Conservation (phyloP, 2,797 vertebrate species). For the Steatocranus sp. region DNA sequence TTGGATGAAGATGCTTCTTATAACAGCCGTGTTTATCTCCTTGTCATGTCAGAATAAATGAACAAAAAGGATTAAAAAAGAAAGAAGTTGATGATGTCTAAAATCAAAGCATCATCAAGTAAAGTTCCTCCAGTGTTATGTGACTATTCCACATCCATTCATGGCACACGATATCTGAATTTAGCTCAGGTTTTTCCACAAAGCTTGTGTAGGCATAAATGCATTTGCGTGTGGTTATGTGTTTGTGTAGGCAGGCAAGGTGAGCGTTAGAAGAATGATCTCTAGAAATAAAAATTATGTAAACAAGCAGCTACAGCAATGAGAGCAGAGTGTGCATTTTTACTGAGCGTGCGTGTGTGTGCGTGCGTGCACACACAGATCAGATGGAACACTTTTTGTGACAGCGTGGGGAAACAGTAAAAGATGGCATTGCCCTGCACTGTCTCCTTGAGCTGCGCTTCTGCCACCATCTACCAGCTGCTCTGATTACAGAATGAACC, state of each 20-base stretch:
- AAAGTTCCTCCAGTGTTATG: background rate
- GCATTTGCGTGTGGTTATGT: background rate
- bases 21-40: background rate
- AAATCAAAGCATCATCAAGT: background rate
- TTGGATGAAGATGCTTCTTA: background rate
- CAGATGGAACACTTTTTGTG: background rate
- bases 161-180: background rate
- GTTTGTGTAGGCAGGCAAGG: background rate
- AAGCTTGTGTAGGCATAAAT: background rate
- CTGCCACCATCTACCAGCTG: slow-evolving; percentile 51
- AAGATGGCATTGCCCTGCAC: slow-evolving; percentile 7
- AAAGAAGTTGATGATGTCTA: background rate
- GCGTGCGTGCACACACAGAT: background rate
- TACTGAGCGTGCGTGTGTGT: background rate
- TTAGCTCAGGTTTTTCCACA: background rate
- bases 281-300: background rate
- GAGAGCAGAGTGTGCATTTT: background rate
- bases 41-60: background rate
- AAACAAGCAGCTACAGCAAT: background rate
- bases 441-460: slow-evolving; percentile 43
- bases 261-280: background rate
- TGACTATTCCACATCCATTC: background rate
- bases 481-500: slow-evolving; percentile 26
- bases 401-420: slow-evolving; percentile 23
- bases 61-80: background rate